Conservation (phyloP, 2,113 vertebrate genomes). For the Serinus canaria region DNA sequence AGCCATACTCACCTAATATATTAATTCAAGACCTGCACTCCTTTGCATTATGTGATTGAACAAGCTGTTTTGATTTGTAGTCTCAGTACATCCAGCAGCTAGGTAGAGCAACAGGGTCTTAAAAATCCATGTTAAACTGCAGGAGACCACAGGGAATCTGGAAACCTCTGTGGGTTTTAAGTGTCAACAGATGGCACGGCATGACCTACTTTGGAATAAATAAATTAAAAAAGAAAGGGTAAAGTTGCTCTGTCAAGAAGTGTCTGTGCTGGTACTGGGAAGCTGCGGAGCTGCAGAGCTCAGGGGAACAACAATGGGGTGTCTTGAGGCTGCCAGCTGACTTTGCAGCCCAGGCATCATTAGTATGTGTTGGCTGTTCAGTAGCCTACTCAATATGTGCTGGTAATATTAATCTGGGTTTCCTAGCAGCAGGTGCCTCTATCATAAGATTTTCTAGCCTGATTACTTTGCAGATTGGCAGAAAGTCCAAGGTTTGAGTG, state of each 20-base stretch:
- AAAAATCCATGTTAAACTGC: background rate
- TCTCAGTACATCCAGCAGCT: background rate
- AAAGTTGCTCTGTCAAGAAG: background rate
- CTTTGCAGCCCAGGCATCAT: background rate
- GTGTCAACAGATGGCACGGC: background rate
- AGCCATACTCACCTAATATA: background rate
- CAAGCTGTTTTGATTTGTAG: background rate
- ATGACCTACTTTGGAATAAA: slow-evolving; percentile 25
- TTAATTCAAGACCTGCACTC: background rate
- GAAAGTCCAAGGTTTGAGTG: slow-evolving; percentile 9
- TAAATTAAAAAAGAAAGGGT: background rate
- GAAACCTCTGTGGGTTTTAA: background rate
- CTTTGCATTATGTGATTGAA: background rate
- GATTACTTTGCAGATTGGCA: slow-evolving; percentile 28
- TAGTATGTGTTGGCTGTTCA: slow-evolving; percentile 38
- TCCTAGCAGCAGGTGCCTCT: slow-evolving; percentile 30
- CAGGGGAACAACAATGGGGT: background rate
- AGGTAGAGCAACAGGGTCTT: background rate
- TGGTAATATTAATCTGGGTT: slow-evolving; percentile 22
- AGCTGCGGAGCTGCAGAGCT: background rate
- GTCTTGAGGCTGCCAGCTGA: background rate
- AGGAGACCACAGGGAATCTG: background rate
- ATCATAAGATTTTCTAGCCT: background rate
- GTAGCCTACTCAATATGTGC: slow-evolving; percentile 44
- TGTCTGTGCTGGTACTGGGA: background rate